Evolutionary conservation across 2,888 invertebrate genomes (phyloP), one percentile per base, ranked within the genome.

Genomic region (Sipha maydis): DNA sequence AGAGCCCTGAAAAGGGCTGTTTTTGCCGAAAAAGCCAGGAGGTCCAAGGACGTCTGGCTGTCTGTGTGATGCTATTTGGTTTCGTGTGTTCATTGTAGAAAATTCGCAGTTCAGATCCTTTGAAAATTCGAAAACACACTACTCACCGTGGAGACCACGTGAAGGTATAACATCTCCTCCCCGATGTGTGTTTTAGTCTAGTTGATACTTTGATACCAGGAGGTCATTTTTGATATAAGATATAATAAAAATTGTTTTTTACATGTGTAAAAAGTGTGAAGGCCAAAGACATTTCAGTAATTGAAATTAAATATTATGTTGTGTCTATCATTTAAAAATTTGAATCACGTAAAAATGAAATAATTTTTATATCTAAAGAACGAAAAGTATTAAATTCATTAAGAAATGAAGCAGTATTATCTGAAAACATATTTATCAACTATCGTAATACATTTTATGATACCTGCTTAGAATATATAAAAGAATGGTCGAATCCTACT

Each of bases 401-500:
- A 38, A 73, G 73, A 73, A 38, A 73, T 38, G 34, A 73, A 73
- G 73, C 34, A 38, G 34, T 73, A 34, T 38, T 73, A 73, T 34
- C 73, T 34, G 73, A 73, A 73, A 73, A 73, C 38, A 38, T 4
- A 31, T 71, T 31, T 71, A 71, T 71, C 38, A 73, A 73, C 19
- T 73, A 73, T 34, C 73, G 21, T 73, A 73, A 73, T 38, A 73
- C 34, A 34, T 73, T 73, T 73, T 73, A 34, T 73, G 34, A 73
- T 19, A 73, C 38, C 14, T 73, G 73, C 19, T 34, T 73, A 73
- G 73, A 73, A 34, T 73, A 73, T 73, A 21, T 73, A 17, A 38
- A 73, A 73, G 73, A 73, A 73, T 73, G 73, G 73, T 73, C 71
- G 31, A 71, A 71, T 71, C 71, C 71, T 31, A 73, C 73, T 34